These are phyloP conservation scores for Cathartes aura DNA, from an alignment of 2,113 vertebrate species.

Conservation along the genomic window DNA sequence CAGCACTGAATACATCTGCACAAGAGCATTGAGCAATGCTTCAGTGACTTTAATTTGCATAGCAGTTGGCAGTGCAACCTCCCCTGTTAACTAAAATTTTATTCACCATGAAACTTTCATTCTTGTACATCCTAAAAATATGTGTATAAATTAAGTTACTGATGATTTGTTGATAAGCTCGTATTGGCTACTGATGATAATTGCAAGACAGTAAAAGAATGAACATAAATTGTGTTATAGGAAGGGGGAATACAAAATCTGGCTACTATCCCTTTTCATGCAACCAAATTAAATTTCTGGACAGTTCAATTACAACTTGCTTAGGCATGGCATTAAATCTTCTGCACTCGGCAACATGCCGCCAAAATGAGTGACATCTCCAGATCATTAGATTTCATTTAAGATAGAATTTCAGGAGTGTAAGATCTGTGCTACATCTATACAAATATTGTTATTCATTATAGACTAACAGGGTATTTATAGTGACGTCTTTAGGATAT, in stretches of 20 bases:
- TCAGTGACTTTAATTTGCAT: neutral
- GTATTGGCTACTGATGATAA: neutral
- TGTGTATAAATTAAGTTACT: neutral
- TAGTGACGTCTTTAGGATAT: neutral
- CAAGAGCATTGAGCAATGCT: neutral
- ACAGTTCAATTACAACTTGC: neutral
- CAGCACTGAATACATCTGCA: neutral
- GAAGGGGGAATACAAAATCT: neutral
- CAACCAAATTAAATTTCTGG: neutral
- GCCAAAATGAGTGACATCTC: neutral
- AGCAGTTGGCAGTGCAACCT: neutral
- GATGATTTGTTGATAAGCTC: neutral
- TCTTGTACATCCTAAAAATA: neutral
- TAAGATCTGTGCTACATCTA: neutral
- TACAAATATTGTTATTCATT: neutral
- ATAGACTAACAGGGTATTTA: neutral
- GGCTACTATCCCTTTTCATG: neutral
- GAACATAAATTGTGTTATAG: neutral
- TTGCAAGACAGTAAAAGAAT: neutral
- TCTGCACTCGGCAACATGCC: neutral
- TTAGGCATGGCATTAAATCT: neutral
- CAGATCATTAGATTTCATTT: neutral
- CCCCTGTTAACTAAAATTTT: neutral
- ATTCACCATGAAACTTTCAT: neutral
- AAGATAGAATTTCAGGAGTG: neutral